Evolutionary conservation across 2,888 invertebrate genomes (phyloP), one percentile per base, ranked within the genome.

Genomic region (Aphodius sticticus): DNA sequence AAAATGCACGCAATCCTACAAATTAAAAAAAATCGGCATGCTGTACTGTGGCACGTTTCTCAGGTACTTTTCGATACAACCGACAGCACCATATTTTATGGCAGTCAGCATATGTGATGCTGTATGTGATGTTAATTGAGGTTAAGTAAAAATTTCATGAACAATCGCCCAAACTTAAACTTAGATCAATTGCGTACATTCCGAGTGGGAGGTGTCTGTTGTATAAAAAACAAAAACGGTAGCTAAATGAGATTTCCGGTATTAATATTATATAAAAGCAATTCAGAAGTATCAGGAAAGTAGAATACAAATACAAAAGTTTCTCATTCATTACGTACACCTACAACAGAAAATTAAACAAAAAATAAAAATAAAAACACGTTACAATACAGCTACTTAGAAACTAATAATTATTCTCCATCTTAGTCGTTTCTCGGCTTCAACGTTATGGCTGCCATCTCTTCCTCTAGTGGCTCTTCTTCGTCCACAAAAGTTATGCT

Each of bases 401-500:
- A 70, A 38, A 16, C 53, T 53, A 53, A 7, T 9, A 70, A 69
- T 74, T 83, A 82, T 79, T 82, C 81, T 80, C 81, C 79, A 76
- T 85, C 84, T 80, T 88, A 88, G 69, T 88, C 88, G 38, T 82
- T 84, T 83, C 85, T 86, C 76, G 86, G 84, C 83, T 89, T 90
- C 69, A 87, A 87, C 36, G 89, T 88, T 81, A 91, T 89, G 16
- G 90, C 88, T 79, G 89, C 87, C 75, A 90, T 83, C 84, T 91
- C 91, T 82, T 88, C 90, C 79, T 89, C 89, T 74, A 89, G 88
- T 53, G 88, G 88, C 78, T 89, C 89, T 82, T 92, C 92, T 81
- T 93, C 93, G 82, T 93, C 93, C 0, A 91, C 91, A 84, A 93
- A 93, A 84, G 90, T 92, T 83, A 97, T 96, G 86, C 95, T 95